Evolutionary conservation across 1,140 invertebrate species (phyloP), one percentile per base, ranked within the genome.

Genomic region (Ruditapes philippinarum): DNA sequence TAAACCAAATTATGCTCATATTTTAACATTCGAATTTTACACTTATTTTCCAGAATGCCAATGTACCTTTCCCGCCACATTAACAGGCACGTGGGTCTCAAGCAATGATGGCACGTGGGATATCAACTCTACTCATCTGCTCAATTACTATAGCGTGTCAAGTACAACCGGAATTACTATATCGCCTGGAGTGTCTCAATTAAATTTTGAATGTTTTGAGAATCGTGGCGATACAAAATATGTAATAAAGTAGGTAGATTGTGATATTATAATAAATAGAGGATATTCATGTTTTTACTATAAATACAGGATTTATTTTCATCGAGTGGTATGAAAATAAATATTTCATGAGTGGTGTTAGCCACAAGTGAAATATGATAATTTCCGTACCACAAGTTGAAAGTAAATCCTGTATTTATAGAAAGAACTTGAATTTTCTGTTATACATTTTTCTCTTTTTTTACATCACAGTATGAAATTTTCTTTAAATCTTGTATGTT

Each of bases 71-170:
- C 79, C 79, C 31, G 7, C 79, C 33, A 12, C 19, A 0, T 2
- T 82, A 22, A 49, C 25, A 4, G 79, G 60, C 38, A 65, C 79
- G 54, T 82, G 79, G 79, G 40, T 82, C 14, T 60, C 57, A 11
- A 82, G 79, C 49, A 65, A 62, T n/a, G 57, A 82, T n/a, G 79
- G 79, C 1, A 82, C 79, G 22, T 82, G 79, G 79, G 22, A 36
- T 12, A 49, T 68, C 4, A 82, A 65, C 38, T 82, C 79, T 11
- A 65, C 79, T 31, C 38, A 42, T 49, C 25, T 82, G 25, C 38
- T 62, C 17, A 78, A 51, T 28, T 54, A 25, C 45, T 36, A 78
- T 33, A 78, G 49, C 0, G 2, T 31, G 19, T 78, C 74, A 31
- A 78, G 74, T 33, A 78, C 74, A 31, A 78, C 74, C 42, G 45